A percentile compares a stretch with the other conserved stretches of the same genome.
phyloP scores from a whole-genome alignment of 2,888 invertebrate species.

The Microdon myrmicae region DNA sequence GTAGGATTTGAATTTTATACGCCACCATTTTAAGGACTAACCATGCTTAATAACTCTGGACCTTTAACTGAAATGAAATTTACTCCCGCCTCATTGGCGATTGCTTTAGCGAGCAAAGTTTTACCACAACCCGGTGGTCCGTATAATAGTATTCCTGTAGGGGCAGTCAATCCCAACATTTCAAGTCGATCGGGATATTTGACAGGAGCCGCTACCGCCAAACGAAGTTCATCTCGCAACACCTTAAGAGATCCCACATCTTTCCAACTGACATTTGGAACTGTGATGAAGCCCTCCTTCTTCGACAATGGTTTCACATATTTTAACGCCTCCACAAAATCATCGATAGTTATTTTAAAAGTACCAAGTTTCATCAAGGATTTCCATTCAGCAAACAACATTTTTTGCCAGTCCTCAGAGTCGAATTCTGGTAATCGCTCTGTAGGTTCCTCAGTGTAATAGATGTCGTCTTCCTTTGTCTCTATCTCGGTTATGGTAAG shows the following conservation, averaged over 20 bases:
- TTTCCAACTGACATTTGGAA: slow-evolving; percentile 97
- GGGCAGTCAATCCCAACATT: slow-evolving; percentile 80
- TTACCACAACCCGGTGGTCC: slow-evolving; percentile 98
- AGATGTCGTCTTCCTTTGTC: too few species aligned
- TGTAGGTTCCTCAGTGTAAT: too few species aligned
- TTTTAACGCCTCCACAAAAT: slow-evolving; percentile 82
- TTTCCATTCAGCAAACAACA: too few species aligned
- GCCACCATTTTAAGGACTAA: too few species aligned
- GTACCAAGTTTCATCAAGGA: too few species aligned
- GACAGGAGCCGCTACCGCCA: slow-evolving; percentile 92
- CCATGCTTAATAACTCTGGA: slow-evolving; percentile 97
- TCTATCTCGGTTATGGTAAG: too few species aligned
- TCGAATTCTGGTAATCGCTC: too few species aligned
- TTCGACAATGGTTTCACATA: slow-evolving; percentile 92
- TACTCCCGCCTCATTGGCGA: slow-evolving; percentile 98
- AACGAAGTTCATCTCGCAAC: slow-evolving; percentile 88
- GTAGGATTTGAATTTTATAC: too few species aligned
- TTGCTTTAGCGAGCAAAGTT: slow-evolving; percentile 96
- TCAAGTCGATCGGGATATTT: slow-evolving; percentile 84
- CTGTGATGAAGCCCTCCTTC: slow-evolving; percentile 96
- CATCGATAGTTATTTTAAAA: too few species aligned
- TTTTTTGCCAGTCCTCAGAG: too few species aligned
- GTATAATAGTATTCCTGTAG: slow-evolving; percentile 92
- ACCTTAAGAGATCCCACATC: slow-evolving; percentile 92
- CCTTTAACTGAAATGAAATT: slow-evolving; percentile 99